Evolutionary conservation across 2,113 vertebrate species (phyloP).

Genomic region (Phoxinus phoxinus): DNA sequence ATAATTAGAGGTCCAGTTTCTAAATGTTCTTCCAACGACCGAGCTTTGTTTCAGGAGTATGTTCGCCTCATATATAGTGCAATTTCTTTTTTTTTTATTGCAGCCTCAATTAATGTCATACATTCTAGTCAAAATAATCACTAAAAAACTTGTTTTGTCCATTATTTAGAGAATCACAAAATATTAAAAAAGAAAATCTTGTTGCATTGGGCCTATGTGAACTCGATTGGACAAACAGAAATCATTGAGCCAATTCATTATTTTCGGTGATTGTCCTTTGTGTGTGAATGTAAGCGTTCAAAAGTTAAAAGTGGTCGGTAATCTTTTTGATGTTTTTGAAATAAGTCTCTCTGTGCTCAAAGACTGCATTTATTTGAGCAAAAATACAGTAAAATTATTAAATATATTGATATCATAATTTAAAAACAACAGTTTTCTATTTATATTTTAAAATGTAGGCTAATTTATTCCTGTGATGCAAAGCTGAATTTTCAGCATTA

Average conservation of each 20-base stretch:
- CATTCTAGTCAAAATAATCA: not conserved
- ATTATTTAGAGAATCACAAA: not conserved
- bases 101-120: not conserved
- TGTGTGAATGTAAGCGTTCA: too few species aligned
- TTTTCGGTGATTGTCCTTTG: too few species aligned
- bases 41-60: not conserved
- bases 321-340: not conserved
- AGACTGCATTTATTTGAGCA: not conserved
- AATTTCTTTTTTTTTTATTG: too few species aligned
- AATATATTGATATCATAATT: not conserved
- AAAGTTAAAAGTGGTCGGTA: too few species aligned
- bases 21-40: not conserved
- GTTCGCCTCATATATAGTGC: not conserved
- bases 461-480: not conserved
- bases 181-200: not conserved
- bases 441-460: too few species aligned
- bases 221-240: too few species aligned
- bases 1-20: not conserved
- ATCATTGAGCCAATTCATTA: too few species aligned
- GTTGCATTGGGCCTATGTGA: too few species aligned
- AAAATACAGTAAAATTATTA: not conserved
- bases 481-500: not conserved
- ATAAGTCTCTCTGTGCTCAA: not conserved
- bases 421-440: not conserved
- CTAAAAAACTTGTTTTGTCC: not conserved